Evolutionary conservation across 2,797 vertebrate genomes (phyloP), one percentile per base, ranked within the genome.

Genomic region (Leptodactylus fallax): DNA sequence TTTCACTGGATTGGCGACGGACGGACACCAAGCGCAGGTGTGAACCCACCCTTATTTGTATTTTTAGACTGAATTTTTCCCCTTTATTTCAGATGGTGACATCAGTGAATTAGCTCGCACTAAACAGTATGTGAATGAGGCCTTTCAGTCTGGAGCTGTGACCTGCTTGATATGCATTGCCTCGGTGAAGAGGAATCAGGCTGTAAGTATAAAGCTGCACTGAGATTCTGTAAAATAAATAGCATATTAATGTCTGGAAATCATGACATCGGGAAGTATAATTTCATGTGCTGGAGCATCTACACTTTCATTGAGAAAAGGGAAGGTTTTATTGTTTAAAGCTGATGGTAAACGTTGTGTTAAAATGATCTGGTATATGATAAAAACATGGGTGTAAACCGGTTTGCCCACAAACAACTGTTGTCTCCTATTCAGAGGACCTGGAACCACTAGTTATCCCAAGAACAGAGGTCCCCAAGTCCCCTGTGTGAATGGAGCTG

Each of bases 121-220:
- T 0, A 96, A 96, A 63, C 98, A 98, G 90, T 99, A 97, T 79
- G 90, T 99, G 92, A 97, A 96, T 27, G 98, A 99, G 65, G 96
- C 97, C 88, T 99, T 98, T 86, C 97, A 99, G 93, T 96, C 97
- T 0, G 97, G 97, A 85, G 97, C 97, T 6, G 94, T 98, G 89
- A 98, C 97, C 0, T 99, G 98, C 90, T 95, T 99, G 86, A 99
- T 99, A 93, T 99, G 98, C 92, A 99, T 99, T 91, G 97, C 96
- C 86, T 99, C 97, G 0, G 96, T 99, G 83, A 98, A 96, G 94
- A 96, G 98, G 91, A 98, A 95, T 1, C 98, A 99, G 93, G 95
- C 97, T 86, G 98, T 99, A 92, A 96, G 97, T 95, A 91, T 88
- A 2, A 2, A 63, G 49, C 17, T 36, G 1, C 51, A 10, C 27